Evolutionary conservation across 2,797 vertebrate genomes (phyloP).

Genomic region (Balearica regulorum): DNA sequence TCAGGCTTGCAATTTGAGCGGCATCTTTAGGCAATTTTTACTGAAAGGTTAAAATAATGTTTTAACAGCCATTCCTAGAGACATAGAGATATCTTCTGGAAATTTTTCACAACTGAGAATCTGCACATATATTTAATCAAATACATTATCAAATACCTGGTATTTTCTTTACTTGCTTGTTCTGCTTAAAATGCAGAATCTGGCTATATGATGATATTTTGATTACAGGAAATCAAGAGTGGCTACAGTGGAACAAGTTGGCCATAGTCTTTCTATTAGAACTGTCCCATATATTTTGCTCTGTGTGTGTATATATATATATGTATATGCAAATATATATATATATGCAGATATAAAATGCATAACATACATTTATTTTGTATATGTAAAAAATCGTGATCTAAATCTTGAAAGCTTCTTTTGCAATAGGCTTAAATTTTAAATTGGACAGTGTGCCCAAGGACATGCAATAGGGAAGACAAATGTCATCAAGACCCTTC

Average conservation of each 20-base stretch:
- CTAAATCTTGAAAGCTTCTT: not conserved
- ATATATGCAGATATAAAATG: not conserved
- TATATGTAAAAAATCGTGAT: not conserved
- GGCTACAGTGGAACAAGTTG: not conserved
- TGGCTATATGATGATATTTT: not conserved
- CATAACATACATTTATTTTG: not conserved
- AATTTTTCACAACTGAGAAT: not conserved
- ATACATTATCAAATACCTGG: not conserved
- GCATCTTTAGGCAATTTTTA: not conserved
- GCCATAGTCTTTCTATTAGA: not conserved
- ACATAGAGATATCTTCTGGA: not conserved
- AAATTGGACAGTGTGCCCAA: not conserved
- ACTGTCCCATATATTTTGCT: not conserved
- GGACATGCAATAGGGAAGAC: not conserved
- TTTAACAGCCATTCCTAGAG: not conserved
- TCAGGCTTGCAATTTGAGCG: not conserved
- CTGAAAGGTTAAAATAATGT: not conserved
- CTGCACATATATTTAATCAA: not conserved
- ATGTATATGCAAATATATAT: not conserved
- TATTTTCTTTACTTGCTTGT: not conserved
- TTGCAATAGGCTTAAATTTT: not conserved
- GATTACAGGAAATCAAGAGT: not conserved
- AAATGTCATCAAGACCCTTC: not conserved
- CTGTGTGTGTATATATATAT: no score
- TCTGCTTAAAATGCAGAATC: not conserved